Base-by-base conservation (phyloP, 2,113 vertebrate genomes). In the Oryctolagus cuniculus region DNA sequence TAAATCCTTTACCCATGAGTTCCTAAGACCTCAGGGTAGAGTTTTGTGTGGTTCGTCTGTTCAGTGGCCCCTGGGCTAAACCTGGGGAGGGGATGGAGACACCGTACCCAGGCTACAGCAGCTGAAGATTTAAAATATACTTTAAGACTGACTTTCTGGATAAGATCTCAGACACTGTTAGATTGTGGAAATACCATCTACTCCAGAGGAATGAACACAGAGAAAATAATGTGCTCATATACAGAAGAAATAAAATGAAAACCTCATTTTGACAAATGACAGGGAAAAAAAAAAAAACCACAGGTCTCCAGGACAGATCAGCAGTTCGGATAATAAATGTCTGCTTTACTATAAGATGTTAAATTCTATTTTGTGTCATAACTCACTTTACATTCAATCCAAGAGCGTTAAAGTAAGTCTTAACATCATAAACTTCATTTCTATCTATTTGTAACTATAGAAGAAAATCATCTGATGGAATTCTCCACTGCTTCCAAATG, bases 1-100 rank as follows among this genome's bases (percentile, higher is more conserved):
- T 44, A 81, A 95, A 74, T 77, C 11, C 44, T 22, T 31, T 80
- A 96, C 96, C 91, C 88, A 63, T 95, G 96, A 95, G 88, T 95
- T 63, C 78, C 72, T 81, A 29, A 27, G 66, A 94, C 94, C 97
- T 91, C 94, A 97, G 90, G 92, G 91, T 90, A 96, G 81, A 93
- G 90, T 44, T 44, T 87, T 80, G 9, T 80, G 93, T 75, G 95
- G 72, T 87, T 96, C 93, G 81, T 97, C 5, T n/a, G 96, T 87
- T 70, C 93, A 95, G 90, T 3, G 96, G 77, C 49, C 36, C 21
- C 91, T 74, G 70, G 66, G 80, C 85, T 97, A 90, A 78, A 72
- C 25, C 74, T 73, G 0, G 53, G 58, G 53, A 67, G 29, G 25
- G 19, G 5, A 3, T 1, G 72, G 97, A 96, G 44, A 78, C 29